These are phyloP conservation scores for Philopotamus ludificatus DNA, from an alignment of 1,140 invertebrate genomes.

Conservation along the genomic window DNA sequence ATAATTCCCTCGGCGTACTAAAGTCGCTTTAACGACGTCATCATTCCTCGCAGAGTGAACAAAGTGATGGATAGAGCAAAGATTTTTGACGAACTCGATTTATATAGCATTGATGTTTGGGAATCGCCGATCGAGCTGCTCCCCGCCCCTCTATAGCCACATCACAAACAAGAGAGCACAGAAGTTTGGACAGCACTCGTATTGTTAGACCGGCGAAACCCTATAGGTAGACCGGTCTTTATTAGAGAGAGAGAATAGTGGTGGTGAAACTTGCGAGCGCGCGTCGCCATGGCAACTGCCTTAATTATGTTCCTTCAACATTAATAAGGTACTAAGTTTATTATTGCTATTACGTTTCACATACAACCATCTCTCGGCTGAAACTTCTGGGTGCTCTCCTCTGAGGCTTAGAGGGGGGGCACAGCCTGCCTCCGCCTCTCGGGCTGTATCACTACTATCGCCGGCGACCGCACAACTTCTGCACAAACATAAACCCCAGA, in stretches of 20 bases:
- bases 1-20: slow-evolving; percentile 27
- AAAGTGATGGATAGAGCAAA: too few relatives aligned
- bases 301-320: slow-evolving; percentile 43
- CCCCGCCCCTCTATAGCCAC: slow-evolving; percentile 11
- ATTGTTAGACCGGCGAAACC: slow-evolving; percentile 19
- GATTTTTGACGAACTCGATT: too few relatives aligned
- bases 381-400: not conserved
- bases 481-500: too few relatives aligned
- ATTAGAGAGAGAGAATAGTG: slow-evolving; percentile 26
- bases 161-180: slow-evolving; percentile 32
- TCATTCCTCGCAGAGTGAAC: slow-evolving; percentile 20
- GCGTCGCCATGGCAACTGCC: slow-evolving; percentile 39
- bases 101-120: too few relatives aligned
- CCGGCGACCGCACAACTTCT: not conserved
- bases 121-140: not conserved
- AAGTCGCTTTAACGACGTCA: slow-evolving; percentile 29
- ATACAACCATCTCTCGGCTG: slow-evolving; percentile 26
- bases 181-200: slow-evolving; percentile 32
- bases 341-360: slow-evolving; percentile 43
- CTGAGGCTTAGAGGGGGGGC: not conserved
- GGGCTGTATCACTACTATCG: slow-evolving; percentile 5
- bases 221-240: slow-evolving; percentile 32
- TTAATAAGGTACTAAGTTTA: slow-evolving; percentile 43
- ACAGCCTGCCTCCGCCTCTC: not conserved
- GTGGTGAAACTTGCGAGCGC: slow-evolving; percentile 23